Conservation (phyloP, 2,797 vertebrate species). For the Tangara arthus region DNA sequence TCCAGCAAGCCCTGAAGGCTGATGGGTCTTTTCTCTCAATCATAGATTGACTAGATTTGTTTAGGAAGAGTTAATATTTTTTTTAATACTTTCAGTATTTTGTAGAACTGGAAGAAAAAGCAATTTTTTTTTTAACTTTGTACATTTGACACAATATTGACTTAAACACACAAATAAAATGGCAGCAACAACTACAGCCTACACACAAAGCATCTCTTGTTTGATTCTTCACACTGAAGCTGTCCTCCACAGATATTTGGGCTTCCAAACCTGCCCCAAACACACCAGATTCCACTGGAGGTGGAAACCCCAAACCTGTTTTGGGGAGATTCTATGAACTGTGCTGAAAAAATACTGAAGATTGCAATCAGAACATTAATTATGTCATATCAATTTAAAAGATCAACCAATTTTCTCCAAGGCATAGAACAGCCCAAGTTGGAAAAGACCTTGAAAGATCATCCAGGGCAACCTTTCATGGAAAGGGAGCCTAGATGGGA, state of each 20-base stretch:
- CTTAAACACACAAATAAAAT: not conserved
- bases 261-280: not conserved
- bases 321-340: not conserved
- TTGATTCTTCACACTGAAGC: not conserved
- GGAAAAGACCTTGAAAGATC: not conserved
- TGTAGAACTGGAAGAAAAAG: not conserved
- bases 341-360: not conserved
- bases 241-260: not conserved
- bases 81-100: not conserved
- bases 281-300: fast-evolving
- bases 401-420: not conserved
- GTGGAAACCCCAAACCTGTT: not conserved
- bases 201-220: not conserved
- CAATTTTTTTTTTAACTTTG: not conserved
- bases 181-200: not conserved
- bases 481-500: not conserved
- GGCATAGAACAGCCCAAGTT: not conserved
- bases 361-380: not conserved
- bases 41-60: not conserved
- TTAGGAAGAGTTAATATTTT: not conserved
- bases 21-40: not conserved
- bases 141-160: not conserved
- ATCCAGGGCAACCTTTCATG: not conserved
- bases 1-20: not conserved
- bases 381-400: not conserved